phyloP scores from a whole-genome alignment of 2,113 vertebrate genomes.

The Lagopus leucura region DNA sequence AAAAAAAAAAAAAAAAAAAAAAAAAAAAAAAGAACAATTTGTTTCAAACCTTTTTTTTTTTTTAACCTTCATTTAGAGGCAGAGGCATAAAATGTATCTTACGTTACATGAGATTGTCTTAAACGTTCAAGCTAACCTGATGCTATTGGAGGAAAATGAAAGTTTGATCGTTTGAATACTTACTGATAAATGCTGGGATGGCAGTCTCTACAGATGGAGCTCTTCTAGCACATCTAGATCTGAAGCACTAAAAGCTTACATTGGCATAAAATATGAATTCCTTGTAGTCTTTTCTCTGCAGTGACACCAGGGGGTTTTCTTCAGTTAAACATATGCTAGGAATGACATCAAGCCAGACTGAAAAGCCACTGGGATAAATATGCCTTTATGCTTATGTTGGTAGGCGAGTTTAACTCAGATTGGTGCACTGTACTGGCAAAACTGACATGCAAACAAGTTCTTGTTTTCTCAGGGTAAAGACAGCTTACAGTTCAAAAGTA shows the following conservation, averaged over 20 bases:
- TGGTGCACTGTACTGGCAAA: background rate
- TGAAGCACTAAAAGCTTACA: background rate
- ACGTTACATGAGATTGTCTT: background rate
- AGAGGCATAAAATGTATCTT: background rate
- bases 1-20: no score
- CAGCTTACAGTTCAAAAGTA: background rate
- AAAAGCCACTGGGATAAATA: background rate
- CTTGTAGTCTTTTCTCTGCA: rapidly evolving
- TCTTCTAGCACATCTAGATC: background rate
- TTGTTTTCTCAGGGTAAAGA: background rate
- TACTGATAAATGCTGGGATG: background rate
- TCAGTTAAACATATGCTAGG: background rate
- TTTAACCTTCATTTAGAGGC: background rate
- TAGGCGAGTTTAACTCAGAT: background rate
- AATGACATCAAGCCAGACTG: background rate
- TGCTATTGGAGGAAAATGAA: background rate
- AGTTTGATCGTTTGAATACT: background rate
- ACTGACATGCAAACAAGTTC: background rate
- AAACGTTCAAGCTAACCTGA: background rate
- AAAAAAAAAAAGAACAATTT: no score
- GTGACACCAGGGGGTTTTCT: background rate
- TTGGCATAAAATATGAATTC: background rate
- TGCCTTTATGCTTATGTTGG: background rate
- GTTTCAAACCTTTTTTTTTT: no score
- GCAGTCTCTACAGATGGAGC: background rate